A percentile compares a stretch with the other conserved stretches of the same genome.
These are phyloP conservation scores for Gasterosteus aculeatus DNA, from an alignment of 2,113 vertebrate genomes.

Conservation along the genomic window DNA sequence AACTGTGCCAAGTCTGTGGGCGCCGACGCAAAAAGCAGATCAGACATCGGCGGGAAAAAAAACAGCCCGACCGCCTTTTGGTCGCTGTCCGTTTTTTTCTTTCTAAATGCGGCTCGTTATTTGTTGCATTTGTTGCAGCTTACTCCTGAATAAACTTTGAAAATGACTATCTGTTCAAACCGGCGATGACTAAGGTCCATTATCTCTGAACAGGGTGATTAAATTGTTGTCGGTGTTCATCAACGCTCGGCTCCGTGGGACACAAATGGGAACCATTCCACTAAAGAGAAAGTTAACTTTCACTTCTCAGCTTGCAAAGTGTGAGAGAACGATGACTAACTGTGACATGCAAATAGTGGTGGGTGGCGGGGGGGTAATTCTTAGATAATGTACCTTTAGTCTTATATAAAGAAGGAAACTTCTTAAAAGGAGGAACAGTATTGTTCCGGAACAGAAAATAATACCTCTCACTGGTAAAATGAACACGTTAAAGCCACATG, in stretches of 20 bases:
- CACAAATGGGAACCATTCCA: constrained; percentile 39
- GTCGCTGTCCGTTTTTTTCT: neutral
- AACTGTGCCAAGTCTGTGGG: constrained; percentile 90
- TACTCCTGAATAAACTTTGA: constrained; percentile 30
- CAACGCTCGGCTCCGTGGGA: constrained; percentile 12
- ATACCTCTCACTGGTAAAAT: constrained; percentile 28
- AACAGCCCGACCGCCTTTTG: constrained; percentile 29
- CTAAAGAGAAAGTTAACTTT: constrained; percentile 60
- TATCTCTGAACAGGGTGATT: neutral
- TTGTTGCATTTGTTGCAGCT: constrained; percentile 4
- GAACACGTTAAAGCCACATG: constrained; percentile 37
- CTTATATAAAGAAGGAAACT: constrained; percentile 21
- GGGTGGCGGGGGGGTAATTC: constrained; percentile 49
- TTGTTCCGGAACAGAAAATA: constrained; percentile 38
- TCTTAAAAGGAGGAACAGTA: constrained; percentile 44
- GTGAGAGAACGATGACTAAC: constrained; percentile 71
- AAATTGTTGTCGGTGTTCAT: constrained; percentile 11
- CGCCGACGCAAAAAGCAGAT: constrained; percentile 46
- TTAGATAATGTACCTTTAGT: constrained; percentile 35
- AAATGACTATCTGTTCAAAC: constrained; percentile 10
- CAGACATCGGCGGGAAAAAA: constrained; percentile 37
- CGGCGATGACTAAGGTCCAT: constrained; percentile 18
- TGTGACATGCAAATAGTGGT: constrained; percentile 68
- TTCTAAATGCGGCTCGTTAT: constrained; percentile 15
- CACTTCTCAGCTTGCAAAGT: constrained; percentile 54